Evolutionary conservation across 2,797 vertebrate genomes (phyloP).

Genomic region (Euphonia xanthogaster): DNA sequence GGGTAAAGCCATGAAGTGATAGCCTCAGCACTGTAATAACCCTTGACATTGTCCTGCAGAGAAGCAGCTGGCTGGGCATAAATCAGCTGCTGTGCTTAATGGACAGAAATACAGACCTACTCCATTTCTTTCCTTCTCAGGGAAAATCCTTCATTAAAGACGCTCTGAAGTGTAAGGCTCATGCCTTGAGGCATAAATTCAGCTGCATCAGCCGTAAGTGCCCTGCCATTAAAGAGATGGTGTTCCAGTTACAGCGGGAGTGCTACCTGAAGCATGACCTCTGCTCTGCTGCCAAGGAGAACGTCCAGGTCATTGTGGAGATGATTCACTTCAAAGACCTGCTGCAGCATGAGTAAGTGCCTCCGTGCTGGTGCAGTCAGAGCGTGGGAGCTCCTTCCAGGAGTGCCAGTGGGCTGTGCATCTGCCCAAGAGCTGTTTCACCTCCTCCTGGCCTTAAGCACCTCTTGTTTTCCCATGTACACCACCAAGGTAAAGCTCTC

Average conservation of each 20-base stretch:
- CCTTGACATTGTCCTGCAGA: constrained; percentile 29
- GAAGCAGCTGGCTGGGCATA: constrained; percentile 51
- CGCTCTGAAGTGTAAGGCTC: constrained; percentile 96
- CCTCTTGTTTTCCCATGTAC: not conserved
- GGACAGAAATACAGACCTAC: constrained; percentile 43
- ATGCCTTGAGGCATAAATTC: constrained; percentile 94
- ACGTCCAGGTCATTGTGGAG: constrained; percentile 95
- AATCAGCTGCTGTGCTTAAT: constrained; percentile 53
- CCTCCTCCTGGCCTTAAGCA: constrained; percentile 1
- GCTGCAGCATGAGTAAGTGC: constrained; percentile 94
- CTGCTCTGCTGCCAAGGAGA: constrained; percentile 94
- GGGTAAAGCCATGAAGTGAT: not conserved
- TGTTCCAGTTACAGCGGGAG: constrained; percentile 94
- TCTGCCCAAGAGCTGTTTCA: constrained; percentile 30
- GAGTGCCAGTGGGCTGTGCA: constrained; percentile 46
- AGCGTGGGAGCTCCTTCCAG: constrained; percentile 62
- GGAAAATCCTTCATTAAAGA: constrained; percentile 99
- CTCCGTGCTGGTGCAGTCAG: constrained; percentile 38
- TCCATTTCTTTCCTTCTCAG: constrained; percentile 73
- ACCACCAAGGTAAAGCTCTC: not conserved
- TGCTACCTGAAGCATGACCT: constrained; percentile 97
- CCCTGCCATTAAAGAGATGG: constrained; percentile 97
- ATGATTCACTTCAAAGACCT: constrained; percentile 99
- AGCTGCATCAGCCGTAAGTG: constrained; percentile 99
- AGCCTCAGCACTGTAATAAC: constrained; percentile 25